Percentiles rank a stretch among this genome's conserved stretches.
Conservation (phyloP, 2,797 vertebrate genomes). For the Pseudochirops corinnae region DNA sequence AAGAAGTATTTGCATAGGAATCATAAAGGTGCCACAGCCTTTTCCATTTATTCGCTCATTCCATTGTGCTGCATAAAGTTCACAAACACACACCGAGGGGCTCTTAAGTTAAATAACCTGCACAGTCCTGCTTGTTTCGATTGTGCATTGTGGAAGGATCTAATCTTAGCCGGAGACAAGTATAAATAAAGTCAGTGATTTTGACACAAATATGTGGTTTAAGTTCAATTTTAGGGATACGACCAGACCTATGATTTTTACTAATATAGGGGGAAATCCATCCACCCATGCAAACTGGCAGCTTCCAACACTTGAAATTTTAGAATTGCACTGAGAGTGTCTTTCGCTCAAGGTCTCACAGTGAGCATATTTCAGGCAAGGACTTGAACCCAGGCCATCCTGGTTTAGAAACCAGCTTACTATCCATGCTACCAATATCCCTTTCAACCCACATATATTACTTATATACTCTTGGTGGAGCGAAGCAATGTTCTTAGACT, state of each 20-base stretch:
- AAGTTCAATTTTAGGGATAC: background rate
- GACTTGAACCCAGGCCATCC: background rate
- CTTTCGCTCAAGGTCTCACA: background rate
- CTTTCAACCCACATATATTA: background rate
- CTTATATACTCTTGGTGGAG: background rate
- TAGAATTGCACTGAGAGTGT: background rate
- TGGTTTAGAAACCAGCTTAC: background rate
- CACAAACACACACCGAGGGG: background rate
- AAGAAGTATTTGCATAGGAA: conserved; percentile 50
- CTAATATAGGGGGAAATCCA: background rate
- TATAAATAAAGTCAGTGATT: background rate
- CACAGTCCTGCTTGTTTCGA: conserved; percentile 23
- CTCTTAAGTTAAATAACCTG: conserved; percentile 25
- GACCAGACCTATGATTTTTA: background rate
- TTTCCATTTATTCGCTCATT: conserved; percentile 29
- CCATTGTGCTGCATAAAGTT: background rate
- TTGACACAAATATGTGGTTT: background rate
- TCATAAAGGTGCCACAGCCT: conserved; percentile 21
- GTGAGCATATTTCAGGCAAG: background rate
- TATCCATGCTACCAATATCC: background rate
- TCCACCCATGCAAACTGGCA: background rate
- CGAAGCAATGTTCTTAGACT: accelerated
- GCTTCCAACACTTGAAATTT: background rate
- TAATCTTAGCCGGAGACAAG: conserved; percentile 16
- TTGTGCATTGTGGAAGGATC: background rate